phyloP scores from a whole-genome alignment of 2,797 vertebrate genomes.

The Etheostoma perlongum region DNA sequence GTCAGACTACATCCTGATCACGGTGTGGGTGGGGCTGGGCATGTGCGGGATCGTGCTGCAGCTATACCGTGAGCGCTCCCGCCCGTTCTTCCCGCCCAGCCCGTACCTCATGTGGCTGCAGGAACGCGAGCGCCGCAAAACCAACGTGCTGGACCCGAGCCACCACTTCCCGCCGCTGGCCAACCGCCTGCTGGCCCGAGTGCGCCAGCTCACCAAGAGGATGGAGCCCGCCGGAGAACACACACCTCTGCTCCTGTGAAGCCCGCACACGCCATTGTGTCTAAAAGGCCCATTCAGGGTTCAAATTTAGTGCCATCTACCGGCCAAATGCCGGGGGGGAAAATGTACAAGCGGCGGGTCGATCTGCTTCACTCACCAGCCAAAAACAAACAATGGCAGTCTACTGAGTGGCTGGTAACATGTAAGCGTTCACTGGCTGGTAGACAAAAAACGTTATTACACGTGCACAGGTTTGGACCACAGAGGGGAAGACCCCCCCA shows the following conservation, averaged over 20 bases:
- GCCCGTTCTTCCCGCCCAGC: conserved; percentile 91
- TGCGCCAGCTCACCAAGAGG: conserved; percentile 81
- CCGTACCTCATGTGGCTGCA: conserved; percentile 93
- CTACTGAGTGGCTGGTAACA: no score
- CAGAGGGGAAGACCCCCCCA: not conserved
- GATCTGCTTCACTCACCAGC: no score
- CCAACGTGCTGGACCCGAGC: conserved; percentile 95
- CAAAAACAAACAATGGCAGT: no score
- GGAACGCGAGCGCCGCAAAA: conserved; percentile 91
- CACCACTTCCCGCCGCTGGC: conserved; percentile 90
- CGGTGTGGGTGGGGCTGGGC: conserved; percentile 90
- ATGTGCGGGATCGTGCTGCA: conserved; percentile 88
- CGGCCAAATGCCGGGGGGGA: no score
- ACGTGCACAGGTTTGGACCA: not conserved
- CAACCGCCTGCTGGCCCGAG: conserved; percentile 83
- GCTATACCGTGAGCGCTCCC: conserved; percentile 88
- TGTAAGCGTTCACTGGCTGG: no score
- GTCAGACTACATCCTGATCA: conserved; percentile 91
- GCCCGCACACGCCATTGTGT: not conserved
- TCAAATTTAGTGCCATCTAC: no score
- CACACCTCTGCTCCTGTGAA: conserved; percentile 92
- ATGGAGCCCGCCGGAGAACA: conserved; percentile 88
- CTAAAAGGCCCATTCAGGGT: no score
- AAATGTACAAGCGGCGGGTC: no score
- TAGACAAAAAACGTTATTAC: no score